Conservation (phyloP, 2,888 invertebrate genomes). For the Lathronympha strigana region DNA sequence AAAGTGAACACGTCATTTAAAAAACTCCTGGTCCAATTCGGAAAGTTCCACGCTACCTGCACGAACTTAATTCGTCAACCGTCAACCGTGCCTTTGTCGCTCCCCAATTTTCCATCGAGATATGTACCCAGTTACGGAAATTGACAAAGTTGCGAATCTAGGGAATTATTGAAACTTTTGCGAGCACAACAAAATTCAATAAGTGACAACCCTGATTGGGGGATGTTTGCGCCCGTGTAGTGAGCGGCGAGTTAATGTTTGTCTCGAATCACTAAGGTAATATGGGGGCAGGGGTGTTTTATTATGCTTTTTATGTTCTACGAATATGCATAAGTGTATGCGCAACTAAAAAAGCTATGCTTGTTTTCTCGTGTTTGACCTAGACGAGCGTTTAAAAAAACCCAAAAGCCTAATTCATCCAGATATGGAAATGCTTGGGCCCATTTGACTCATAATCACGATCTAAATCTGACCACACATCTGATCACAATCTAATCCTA, state of each 20-base stretch:
- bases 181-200: slow-evolving; percentile 82
- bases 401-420: too few species aligned
- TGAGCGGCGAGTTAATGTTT: neutral
- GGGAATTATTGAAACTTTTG: slow-evolving; percentile 79
- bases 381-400: too few species aligned
- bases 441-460: too few species aligned
- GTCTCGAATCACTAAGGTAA: too few species aligned
- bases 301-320: too few species aligned
- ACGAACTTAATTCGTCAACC: slow-evolving; percentile 34
- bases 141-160: slow-evolving; percentile 79
- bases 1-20: slow-evolving; percentile 35
- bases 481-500: too few species aligned
- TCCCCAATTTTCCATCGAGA: slow-evolving; percentile 61
- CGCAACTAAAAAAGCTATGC: too few species aligned
- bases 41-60: slow-evolving; percentile 25
- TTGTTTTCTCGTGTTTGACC: too few species aligned
- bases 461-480: too few species aligned
- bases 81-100: slow-evolving; percentile 38
- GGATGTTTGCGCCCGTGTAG: slow-evolving; percentile 20
- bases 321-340: too few species aligned
- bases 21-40: slow-evolving; percentile 31
- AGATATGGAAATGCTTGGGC: too few species aligned
- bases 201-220: slow-evolving; percentile 81
- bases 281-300: too few species aligned
- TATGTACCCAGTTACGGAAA: slow-evolving; percentile 76